Base-by-base conservation (phyloP, 2,113 vertebrate genomes). In the Xiphophorus hellerii region DNA sequence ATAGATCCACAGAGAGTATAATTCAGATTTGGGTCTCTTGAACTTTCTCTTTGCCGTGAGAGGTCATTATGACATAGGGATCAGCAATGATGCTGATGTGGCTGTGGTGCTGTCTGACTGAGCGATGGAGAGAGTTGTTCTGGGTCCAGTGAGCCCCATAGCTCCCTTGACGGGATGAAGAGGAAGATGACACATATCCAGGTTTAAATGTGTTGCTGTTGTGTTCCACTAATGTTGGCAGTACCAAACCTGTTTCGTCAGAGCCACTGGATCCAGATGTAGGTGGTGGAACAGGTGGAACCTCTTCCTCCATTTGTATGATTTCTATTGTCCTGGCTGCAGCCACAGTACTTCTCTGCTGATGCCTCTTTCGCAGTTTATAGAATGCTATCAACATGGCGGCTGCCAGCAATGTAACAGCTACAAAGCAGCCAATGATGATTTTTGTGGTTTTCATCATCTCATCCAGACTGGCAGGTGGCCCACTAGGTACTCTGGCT, bases 371-470 rank as follows among this genome's bases (percentile, higher is more conserved):
- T 51, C 98, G 97, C 73, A 99, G 95, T 91, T 99, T 99, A 89
- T 99, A 99, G 95, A 99, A 99, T 64, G 95, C 97, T 42, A 99
- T 96, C 86, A 99, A 91, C 98, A 99, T 99, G 92, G 96, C 96
- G 0, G 98, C 98, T 63, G 97, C 97, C 42, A 99, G 88, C 81
- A 99, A 94, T 14, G 98, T 99, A 80, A 98, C 97, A 0, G 98
- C 97, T 90, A 99, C 98, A 76, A 99, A 99, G 92, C 98, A 99
- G 77, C 97, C 97, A 78, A 99, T 99, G 93, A 99, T 99, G 93
- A 99, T 99, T 92, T 99, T 99, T 81, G 98, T 99, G 93, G 98
- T 99, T 95, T 96, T 97, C 97, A 99, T 98, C 88, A 98, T 96
- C 93, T 99, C 97, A 54, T 99, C 98, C 90, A 99, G 89, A 92